Conservation (phyloP, 2,797 vertebrate genomes). For the Trichosurus vulpecula region DNA sequence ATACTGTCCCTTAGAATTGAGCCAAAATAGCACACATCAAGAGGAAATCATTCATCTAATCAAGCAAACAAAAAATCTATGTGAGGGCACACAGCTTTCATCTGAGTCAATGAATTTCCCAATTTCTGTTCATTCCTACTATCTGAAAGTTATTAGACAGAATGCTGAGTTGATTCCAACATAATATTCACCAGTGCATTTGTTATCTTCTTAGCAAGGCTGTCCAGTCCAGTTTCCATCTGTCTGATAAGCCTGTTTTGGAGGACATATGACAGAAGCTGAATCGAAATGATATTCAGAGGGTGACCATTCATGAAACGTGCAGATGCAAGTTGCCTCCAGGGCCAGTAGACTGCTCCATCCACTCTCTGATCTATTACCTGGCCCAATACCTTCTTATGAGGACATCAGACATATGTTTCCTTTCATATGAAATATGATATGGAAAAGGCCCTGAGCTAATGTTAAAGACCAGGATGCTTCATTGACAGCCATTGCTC, state of each 20-base stretch:
- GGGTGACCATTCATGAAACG: background rate
- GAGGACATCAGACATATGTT: background rate
- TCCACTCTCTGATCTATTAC: background rate
- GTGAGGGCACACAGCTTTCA: background rate
- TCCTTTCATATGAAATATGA: conserved; percentile 51
- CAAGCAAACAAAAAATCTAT: background rate
- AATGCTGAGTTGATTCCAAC: conserved; percentile 33
- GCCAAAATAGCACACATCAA: background rate
- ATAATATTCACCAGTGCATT: background rate
- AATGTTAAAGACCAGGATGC: conserved; percentile 46
- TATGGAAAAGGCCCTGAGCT: background rate
- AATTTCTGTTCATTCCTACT: conserved; percentile 12
- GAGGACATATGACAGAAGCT: background rate
- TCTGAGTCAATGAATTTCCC: background rate
- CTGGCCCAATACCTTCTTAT: background rate
- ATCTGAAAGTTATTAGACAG: conserved; percentile 23
- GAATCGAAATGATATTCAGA: background rate
- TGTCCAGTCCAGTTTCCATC: background rate
- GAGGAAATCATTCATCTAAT: background rate
- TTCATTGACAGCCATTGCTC: conserved; percentile 49
- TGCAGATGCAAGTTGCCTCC: background rate
- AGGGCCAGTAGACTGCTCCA: background rate
- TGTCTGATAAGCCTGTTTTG: background rate
- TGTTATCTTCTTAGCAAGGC: conserved; percentile 17
- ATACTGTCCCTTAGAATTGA: background rate